phyloP scores from a whole-genome alignment of 1,140 invertebrate genomes.

The Drosophila setifemur region DNA sequence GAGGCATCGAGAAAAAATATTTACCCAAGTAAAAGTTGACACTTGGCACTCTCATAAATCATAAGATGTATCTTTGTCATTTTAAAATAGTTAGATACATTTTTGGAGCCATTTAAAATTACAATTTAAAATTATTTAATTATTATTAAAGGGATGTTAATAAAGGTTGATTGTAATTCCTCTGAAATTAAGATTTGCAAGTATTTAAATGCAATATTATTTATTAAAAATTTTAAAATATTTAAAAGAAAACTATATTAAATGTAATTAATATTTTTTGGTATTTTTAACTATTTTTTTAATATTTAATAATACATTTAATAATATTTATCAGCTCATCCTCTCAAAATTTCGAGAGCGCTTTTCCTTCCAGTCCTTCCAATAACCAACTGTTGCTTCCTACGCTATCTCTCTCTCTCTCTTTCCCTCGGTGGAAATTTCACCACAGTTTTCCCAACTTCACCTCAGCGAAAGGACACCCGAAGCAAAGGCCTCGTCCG shows the following conservation, averaged over 20 bases:
- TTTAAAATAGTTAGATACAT: too few species aligned
- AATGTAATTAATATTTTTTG: neutral
- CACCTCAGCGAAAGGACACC: conserved; percentile 31
- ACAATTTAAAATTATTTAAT: too few species aligned
- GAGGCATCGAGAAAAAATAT: neutral
- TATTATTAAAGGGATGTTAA: too few species aligned
- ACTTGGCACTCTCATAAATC: neutral
- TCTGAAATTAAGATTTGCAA: too few species aligned
- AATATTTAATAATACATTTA: neutral
- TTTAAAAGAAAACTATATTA: too few species aligned
- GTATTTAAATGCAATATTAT: too few species aligned
- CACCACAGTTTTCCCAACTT: conserved; percentile 12
- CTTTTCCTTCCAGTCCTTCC: conserved; percentile 47
- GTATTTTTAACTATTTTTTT: neutral
- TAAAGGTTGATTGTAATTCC: too few species aligned
- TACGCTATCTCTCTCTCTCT: neutral
- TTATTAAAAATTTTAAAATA: too few species aligned
- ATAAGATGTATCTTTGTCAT: too few species aligned
- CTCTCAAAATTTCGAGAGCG: neutral
- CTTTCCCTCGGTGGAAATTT: conserved; percentile 1
- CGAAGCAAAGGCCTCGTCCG: conserved; percentile 1
- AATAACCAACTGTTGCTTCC: conserved; percentile 54
- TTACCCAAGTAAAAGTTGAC: neutral
- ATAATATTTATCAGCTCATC: neutral
- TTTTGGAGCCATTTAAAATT: too few species aligned